Evolutionary conservation across 2,888 invertebrate species (phyloP).

Genomic region (Spilarctia lutea): DNA sequence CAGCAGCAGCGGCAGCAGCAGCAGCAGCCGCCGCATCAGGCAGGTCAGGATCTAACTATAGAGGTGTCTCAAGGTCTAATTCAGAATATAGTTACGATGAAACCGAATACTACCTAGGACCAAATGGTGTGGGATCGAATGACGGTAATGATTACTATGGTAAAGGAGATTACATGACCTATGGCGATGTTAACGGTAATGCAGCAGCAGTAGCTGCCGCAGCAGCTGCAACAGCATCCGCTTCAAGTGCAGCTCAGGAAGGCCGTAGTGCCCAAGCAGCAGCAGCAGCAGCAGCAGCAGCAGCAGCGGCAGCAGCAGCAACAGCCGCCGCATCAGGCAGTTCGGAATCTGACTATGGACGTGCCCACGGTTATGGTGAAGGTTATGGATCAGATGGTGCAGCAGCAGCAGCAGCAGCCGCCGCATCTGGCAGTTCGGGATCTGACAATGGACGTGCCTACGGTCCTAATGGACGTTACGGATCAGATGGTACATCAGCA

Average conservation of each 20-base stretch:
- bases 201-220: not conserved
- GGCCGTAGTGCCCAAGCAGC: conserved; percentile 8
- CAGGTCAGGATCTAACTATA: not conserved
- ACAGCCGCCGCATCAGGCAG: not conserved
- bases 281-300: not conserved
- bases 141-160: too few relatives aligned
- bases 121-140: not conserved
- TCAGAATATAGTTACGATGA: too few relatives aligned
- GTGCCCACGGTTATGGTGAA: too few relatives aligned
- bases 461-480: not conserved
- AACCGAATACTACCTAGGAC: too few relatives aligned
- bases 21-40: conserved; percentile 1
- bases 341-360: too few relatives aligned
- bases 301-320: conserved; percentile 4
- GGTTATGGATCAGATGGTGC: not conserved
- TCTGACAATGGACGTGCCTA: too few relatives aligned
- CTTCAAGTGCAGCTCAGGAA: not conserved
- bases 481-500: not conserved
- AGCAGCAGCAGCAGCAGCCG: not conserved
- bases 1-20: not conserved
- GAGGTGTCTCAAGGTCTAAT: too few relatives aligned
- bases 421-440: not conserved
- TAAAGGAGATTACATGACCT: too few relatives aligned
- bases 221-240: not conserved
- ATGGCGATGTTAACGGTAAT: too few relatives aligned